phyloP scores from a whole-genome alignment of 2,113 vertebrate species.

The Irena cyanogastra region DNA sequence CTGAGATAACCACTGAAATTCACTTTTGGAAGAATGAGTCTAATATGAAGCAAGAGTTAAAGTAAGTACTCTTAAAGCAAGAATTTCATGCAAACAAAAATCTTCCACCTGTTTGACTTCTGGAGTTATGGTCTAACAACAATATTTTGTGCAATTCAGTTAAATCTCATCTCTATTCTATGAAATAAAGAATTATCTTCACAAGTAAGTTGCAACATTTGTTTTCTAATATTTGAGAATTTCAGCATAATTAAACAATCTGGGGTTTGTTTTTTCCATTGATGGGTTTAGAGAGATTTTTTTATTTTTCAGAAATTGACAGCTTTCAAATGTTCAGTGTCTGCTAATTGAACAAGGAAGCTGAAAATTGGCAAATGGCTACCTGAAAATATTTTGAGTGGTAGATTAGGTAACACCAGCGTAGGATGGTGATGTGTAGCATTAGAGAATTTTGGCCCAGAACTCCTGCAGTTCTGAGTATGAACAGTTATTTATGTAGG shows the following conservation, averaged over 20 bases:
- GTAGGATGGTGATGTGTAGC: neutral
- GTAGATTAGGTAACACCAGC: neutral
- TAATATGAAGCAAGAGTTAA: no score
- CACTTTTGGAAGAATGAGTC: neutral
- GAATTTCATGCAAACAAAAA: neutral
- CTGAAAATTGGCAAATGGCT: neutral
- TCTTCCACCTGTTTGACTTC: neutral
- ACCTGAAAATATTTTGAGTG: neutral
- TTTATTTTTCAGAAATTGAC: neutral
- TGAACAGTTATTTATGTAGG: neutral
- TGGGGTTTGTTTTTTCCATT: neutral
- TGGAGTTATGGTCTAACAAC: neutral
- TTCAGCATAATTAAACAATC: neutral
- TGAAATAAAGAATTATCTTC: neutral
- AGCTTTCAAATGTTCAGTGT: neutral
- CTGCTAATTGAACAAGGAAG: neutral
- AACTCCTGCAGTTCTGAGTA: neutral
- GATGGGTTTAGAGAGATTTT: rapidly evolving
- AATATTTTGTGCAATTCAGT: neutral
- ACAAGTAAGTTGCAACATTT: neutral
- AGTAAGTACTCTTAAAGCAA: no score
- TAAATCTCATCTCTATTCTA: neutral
- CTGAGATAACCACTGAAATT: neutral
- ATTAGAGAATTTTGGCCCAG: neutral
- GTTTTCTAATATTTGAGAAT: neutral